Evolutionary conservation across 2,113 vertebrate genomes (phyloP), one percentile per base, ranked within the genome.

Genomic region (Cardinalis cardinalis): DNA sequence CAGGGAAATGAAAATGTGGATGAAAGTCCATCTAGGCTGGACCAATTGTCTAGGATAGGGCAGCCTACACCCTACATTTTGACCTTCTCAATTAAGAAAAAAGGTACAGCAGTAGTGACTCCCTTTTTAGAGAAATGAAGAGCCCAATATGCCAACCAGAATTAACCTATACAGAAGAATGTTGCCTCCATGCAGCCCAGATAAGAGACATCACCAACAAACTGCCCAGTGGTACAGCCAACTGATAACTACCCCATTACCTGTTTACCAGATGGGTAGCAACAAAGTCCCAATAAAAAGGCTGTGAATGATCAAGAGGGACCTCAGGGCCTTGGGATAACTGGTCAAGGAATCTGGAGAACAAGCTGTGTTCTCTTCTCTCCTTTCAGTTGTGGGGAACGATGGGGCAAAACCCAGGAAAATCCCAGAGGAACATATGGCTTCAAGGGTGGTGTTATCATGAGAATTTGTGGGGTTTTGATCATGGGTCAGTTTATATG

Each of bases 21-120:
- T 52, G 4, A 5, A 58, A 44, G 44, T 72, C 18, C 24, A 19
- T 29, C 23, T n/a, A 21, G 28, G 12, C 24, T n/a, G 23, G 44
- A 58, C 15, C 0, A 0, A 58, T 28, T 26, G 36, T 17, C 23
- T 58, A 65, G 8, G 16, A 51, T 38, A 72, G 23, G 8, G 28
- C 23, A 88, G 28, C 38, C 38, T 38, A 44, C 4, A 4, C 8
- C 16, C 12, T 21, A 13, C 7, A 58, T 24, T 32, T 43, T 11
- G 23, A 79, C 7, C 10, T 51, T 8, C 10, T n/a, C 15, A 66
- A 52, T n/a, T n/a, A 52, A 51, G 13, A 44, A 26, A 58, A 49
- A 51, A n/a, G 64, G 4, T 72, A 64, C 3, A 1, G 28, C 31
- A 64, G 21, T 29, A 64, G 32, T 28, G 12, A 49, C 26, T 49